These are phyloP conservation scores for Drosophila emarginata DNA, from an alignment of 2,888 invertebrate species.

Conservation along the genomic window DNA sequence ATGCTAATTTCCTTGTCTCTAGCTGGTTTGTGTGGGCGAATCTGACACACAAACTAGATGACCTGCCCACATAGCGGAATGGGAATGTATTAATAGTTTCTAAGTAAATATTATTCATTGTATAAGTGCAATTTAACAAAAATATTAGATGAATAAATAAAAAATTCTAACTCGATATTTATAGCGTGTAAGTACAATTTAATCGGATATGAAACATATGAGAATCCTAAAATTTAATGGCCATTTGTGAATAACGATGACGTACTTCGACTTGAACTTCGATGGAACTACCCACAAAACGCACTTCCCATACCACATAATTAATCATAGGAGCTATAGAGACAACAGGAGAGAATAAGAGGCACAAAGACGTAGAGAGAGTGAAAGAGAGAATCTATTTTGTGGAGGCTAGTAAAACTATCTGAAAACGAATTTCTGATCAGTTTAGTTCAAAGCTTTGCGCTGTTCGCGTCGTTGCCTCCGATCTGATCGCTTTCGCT, in stretches of 20 bases:
- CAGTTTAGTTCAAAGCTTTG: constrained; percentile 61
- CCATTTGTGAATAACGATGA: constrained; percentile 30
- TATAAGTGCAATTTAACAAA: constrained; percentile 21
- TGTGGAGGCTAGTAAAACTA: constrained; percentile 32
- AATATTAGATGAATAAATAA: constrained; percentile 35
- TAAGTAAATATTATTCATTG: constrained; percentile 26
- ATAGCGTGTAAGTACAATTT: constrained; percentile 1
- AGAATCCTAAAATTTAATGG: constrained; percentile 18
- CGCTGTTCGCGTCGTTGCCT: constrained; percentile 39
- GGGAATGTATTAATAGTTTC: not conserved
- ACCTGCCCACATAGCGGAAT: constrained; percentile 29
- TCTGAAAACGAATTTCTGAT: constrained; percentile 46
- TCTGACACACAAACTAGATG: constrained; percentile 24
- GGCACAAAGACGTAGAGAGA: not conserved
- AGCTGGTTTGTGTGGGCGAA: constrained; percentile 29
- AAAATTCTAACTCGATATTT: constrained; percentile 22
- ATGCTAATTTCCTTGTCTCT: constrained; percentile 43
- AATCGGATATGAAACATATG: not conserved
- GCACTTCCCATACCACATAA: constrained; percentile 54
- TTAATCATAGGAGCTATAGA: constrained; percentile 51
- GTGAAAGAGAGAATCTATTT: constrained; percentile 2
- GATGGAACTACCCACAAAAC: constrained; percentile 24
- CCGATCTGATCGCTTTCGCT: constrained; percentile 17
- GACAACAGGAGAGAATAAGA: constrained; percentile 4
- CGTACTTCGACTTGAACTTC: constrained; percentile 26